These are phyloP conservation scores for Lobophora halterata DNA, from an alignment of 2,888 invertebrate species.

Conservation along the genomic window DNA sequence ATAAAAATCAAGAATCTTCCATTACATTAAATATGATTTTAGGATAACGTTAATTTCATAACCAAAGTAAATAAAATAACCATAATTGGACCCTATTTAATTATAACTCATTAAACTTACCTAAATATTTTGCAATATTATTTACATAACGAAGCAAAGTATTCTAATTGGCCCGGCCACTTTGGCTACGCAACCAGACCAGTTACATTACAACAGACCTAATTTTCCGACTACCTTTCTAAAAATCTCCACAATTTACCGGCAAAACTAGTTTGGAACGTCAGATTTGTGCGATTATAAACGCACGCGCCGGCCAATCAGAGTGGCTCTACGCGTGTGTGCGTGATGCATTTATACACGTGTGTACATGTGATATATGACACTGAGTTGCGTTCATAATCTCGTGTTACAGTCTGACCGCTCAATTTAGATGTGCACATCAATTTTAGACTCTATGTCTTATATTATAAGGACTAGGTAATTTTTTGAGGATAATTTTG, in stretches of 20 bases:
- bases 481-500: constrained; percentile 10
- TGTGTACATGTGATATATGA: constrained; percentile 31
- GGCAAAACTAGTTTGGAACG: constrained; percentile 65
- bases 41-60: constrained; percentile 6
- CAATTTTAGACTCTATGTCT: constrained; percentile 40
- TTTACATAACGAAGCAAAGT: constrained; percentile 32
- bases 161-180: constrained; percentile 30
- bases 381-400: constrained; percentile 31
- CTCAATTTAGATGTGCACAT: background rate
- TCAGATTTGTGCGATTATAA: constrained; percentile 33
- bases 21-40: too few relatives aligned
- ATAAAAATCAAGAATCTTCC: too few relatives aligned
- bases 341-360: constrained; percentile 21
- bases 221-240: constrained; percentile 65
- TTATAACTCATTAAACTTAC: constrained; percentile 21
- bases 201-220: constrained; percentile 53
- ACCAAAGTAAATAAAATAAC: constrained; percentile 1
- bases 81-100: constrained; percentile 7
- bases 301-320: constrained; percentile 33
- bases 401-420: constrained; percentile 27
- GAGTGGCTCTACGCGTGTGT: background rate
- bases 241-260: constrained; percentile 73
- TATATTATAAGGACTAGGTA: constrained; percentile 7
- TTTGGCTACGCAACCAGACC: constrained; percentile 29
- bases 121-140: constrained; percentile 32